Evolutionary conservation across 2,888 invertebrate genomes (phyloP).

Genomic region (Macroteleia sp.): DNA sequence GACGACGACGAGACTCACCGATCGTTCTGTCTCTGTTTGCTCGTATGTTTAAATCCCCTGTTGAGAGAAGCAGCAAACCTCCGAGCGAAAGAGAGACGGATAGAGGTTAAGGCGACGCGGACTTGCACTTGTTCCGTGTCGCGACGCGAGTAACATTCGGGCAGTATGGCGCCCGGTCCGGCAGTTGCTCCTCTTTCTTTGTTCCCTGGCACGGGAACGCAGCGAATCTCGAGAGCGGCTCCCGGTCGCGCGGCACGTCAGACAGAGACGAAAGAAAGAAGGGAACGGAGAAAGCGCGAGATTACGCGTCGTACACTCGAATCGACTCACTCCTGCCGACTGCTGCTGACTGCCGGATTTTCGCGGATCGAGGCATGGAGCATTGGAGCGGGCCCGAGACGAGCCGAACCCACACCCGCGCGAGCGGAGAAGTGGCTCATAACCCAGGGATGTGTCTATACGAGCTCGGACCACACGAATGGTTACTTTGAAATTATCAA

Average conservation of each 20-base stretch:
- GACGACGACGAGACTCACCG: constrained; percentile 15
- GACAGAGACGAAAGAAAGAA: constrained; percentile 1
- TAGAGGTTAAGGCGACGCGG: constrained; percentile 20
- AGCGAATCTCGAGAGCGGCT: constrained; percentile 17
- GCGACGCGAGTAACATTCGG: constrained; percentile 29
- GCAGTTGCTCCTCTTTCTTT: constrained; percentile 16
- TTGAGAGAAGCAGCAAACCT: constrained; percentile 1
- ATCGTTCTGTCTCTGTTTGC: constrained; percentile 3
- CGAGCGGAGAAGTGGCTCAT: too few relatives aligned
- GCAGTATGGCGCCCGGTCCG: constrained; percentile 42
- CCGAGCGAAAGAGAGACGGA: neutral
- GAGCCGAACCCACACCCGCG: constrained; percentile 23
- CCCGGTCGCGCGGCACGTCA: constrained; percentile 18
- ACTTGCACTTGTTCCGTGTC: neutral
- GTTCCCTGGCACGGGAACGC: constrained; percentile 12
- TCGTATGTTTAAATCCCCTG: constrained; percentile 20
- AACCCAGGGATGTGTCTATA: too few relatives aligned
- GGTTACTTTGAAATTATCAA: too few relatives aligned
- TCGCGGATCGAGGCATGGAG: neutral
- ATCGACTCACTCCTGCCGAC: constrained; percentile 40
- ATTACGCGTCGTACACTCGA: neutral
- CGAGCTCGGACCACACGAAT: too few relatives aligned
- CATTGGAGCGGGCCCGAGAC: neutral
- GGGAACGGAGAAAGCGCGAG: constrained; percentile 2
- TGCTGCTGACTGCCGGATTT: neutral